Percentiles rank a stretch among this genome's conserved stretches.
phyloP scores from a whole-genome alignment of 2,888 invertebrate species.

The Trachelus iudaicus region DNA sequence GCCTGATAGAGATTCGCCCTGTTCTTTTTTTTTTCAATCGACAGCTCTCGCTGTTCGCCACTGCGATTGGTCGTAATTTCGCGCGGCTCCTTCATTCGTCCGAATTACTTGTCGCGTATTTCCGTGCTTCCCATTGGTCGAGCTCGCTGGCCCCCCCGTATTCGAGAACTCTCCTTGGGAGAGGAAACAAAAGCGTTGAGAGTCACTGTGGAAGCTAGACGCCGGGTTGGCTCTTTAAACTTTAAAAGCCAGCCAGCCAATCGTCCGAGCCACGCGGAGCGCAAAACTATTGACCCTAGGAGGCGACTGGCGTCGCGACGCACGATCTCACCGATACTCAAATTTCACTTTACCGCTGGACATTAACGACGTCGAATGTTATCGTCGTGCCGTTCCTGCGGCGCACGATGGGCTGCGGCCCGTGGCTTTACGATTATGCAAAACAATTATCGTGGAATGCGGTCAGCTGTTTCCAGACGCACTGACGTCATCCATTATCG shows the following conservation, averaged over 20 bases:
- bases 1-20: background rate
- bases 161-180: no score
- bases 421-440: slow-evolving; percentile 53
- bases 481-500: slow-evolving; percentile 49
- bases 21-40: background rate
- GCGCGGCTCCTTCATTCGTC: background rate
- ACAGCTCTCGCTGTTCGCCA: background rate
- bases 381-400: no score
- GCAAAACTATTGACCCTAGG: slow-evolving; percentile 48
- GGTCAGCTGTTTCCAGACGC: slow-evolving; percentile 61
- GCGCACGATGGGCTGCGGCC: background rate
- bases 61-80: background rate
- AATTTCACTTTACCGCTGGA: background rate
- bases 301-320: slow-evolving; percentile 4
- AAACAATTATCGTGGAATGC: slow-evolving; percentile 64
- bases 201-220: slow-evolving; percentile 26
- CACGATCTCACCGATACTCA: slow-evolving; percentile 1
- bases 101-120: background rate
- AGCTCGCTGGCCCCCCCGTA: no score
- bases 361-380: background rate
- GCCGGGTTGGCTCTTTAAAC: slow-evolving; percentile 57
- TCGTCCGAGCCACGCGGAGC: slow-evolving; percentile 20
- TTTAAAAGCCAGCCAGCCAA: slow-evolving; percentile 58
- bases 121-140: no score
- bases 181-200: no score